Conservation (phyloP, 1,140 invertebrate species). For the Drosophila dunni region DNA sequence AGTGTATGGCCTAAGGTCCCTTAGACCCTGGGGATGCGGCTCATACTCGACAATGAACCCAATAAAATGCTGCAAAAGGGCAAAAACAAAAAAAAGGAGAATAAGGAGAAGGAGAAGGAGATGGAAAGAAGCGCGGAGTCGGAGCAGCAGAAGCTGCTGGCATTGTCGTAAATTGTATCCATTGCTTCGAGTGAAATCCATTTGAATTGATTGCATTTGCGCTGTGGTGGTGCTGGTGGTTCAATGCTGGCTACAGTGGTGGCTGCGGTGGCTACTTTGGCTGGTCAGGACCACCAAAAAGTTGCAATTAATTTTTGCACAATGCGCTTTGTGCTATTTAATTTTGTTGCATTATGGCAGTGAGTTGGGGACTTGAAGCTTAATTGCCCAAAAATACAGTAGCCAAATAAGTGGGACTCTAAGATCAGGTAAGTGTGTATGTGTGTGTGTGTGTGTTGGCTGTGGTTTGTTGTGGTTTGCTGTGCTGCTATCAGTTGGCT, state of each 20-base stretch:
- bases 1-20: not conserved
- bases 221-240: conserved; percentile 9
- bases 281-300: conserved; percentile 68
- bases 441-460: conserved; percentile 1
- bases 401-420: conserved; percentile 20
- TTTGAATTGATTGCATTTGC: conserved; percentile 73
- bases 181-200: conserved; percentile 75
- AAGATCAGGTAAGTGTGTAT: conserved; percentile 37
- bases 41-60: conserved; percentile 69
- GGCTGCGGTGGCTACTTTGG: conserved; percentile 12
- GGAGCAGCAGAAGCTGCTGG: conserved; percentile 15
- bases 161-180: conserved; percentile 70
- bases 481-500: conserved; percentile 35
- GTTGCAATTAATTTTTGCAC: conserved; percentile 83
- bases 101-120: conserved; percentile 4
- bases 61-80: conserved; percentile 70
- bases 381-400: conserved; percentile 60
- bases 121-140: not conserved
- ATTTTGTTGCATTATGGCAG: conserved; percentile 72
- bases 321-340: conserved; percentile 80
- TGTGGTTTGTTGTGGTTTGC: not conserved
- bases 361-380: conserved; percentile 16
- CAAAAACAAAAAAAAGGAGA: conserved; percentile 15
- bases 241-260: not conserved
- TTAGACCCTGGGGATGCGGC: conserved; percentile 51